Conservation (phyloP, 1,140 invertebrate genomes). For the Dendrolimus punctatus region DNA sequence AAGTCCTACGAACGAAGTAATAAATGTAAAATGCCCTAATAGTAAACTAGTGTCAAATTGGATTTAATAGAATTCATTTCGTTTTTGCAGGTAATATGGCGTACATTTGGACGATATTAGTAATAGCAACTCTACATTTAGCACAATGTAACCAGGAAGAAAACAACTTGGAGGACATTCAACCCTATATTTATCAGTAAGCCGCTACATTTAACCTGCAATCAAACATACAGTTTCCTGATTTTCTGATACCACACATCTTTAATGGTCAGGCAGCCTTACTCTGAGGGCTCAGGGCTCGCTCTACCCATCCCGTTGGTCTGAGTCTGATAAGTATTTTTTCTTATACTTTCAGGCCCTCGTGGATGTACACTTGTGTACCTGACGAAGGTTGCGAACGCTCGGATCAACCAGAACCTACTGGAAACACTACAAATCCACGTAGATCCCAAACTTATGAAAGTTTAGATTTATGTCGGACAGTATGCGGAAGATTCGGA, state of each 20-base stretch:
- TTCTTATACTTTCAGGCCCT: constrained; percentile 31
- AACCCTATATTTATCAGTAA: constrained; percentile 34
- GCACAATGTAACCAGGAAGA: constrained; percentile 22
- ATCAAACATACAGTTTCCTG: too few species aligned
- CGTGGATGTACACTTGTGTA: constrained; percentile 55
- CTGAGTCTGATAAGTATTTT: background rate
- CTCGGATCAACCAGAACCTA: constrained; percentile 23
- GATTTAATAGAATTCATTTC: too few species aligned
- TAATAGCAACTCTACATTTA: constrained; percentile 23
- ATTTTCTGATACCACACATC: too few species aligned
- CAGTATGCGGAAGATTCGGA: constrained; percentile 78
- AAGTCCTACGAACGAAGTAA: too few species aligned
- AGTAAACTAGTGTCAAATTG: too few species aligned
- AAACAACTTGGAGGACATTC: constrained; percentile 11
- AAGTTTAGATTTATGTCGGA: constrained; percentile 73
- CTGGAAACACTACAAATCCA: constrained; percentile 8
- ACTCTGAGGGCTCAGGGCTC: background rate
- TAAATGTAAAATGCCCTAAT: too few species aligned
- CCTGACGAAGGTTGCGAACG: constrained; percentile 50
- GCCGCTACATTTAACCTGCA: constrained; percentile 8
- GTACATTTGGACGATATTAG: constrained; percentile 18
- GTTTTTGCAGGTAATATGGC: constrained; percentile 21
- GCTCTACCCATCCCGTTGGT: too few species aligned
- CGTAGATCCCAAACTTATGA: constrained; percentile 31
- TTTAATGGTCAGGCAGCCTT: too few species aligned